Percentiles rank a stretch among this genome's conserved stretches.
phyloP scores from a whole-genome alignment of 2,888 invertebrate genomes.

The Aphodius sticticus region DNA sequence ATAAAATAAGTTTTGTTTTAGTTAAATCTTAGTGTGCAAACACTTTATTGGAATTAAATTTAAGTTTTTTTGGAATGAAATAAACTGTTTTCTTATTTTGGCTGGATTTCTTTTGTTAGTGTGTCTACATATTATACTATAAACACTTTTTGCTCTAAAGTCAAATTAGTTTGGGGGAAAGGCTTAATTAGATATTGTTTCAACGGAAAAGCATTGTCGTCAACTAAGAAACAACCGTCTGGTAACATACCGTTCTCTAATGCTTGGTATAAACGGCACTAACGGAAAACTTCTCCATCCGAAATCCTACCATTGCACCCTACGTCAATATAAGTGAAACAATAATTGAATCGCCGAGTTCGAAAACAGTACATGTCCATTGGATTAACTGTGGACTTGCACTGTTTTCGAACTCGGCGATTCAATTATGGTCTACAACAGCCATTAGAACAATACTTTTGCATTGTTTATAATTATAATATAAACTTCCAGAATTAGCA shows the following conservation, averaged over 20 bases:
- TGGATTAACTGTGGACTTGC: no score
- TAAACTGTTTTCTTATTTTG: no score
- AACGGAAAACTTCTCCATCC: conserved; percentile 46
- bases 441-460: conserved; percentile 47
- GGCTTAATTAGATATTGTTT: conserved; percentile 25
- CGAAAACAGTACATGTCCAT: no score
- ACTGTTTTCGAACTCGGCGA: no score
- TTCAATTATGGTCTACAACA: conserved; percentile 47
- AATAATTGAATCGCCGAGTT: no score
- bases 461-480: conserved; percentile 47
- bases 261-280: conserved; percentile 40
- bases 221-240: conserved; percentile 24
- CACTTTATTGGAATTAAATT: no score
- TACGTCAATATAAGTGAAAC: conserved; percentile 46
- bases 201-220: conserved; percentile 26
- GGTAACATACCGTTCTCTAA: conserved; percentile 26
- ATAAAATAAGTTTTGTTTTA: no score
- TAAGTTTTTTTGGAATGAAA: no score
- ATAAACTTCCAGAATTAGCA: conserved; percentile 43
- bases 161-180: conserved; percentile 27
- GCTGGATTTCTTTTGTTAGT: no score
- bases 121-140: no score
- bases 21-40: no score
- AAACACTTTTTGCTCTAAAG: conserved; percentile 27
- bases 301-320: conserved; percentile 45